A percentile compares a stretch with the other conserved stretches of the same genome.
Conservation (phyloP, 2,797 vertebrate genomes). For the Intellagama lesueurii region DNA sequence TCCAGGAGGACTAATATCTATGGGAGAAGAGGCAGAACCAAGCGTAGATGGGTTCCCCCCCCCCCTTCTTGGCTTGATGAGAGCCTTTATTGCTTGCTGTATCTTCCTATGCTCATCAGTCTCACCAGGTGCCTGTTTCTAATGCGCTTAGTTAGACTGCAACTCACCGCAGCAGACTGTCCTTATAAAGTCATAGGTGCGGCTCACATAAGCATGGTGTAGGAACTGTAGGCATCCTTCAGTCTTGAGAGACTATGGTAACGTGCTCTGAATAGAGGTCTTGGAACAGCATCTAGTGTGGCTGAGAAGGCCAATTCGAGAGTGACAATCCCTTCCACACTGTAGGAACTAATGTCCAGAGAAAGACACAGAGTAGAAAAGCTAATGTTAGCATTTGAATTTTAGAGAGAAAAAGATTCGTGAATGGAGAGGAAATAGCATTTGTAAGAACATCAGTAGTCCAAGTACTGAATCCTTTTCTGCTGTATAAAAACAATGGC, state of each 20-base stretch:
- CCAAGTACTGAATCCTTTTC: neutral
- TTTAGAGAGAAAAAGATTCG: neutral
- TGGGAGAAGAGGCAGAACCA: too few species aligned
- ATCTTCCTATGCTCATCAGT: neutral
- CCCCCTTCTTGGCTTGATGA: neutral
- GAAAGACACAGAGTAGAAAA: neutral
- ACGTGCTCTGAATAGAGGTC: too few species aligned
- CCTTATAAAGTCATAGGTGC: slow-evolving; percentile 7
- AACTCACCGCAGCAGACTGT: neutral
- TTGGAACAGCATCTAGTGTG: too few species aligned
- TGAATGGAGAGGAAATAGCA: neutral
- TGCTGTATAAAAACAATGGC: neutral
- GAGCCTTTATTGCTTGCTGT: neutral
- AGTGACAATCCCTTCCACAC: too few species aligned
- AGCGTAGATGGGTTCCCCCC: too few species aligned
- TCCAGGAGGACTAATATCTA: neutral
- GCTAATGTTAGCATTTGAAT: neutral
- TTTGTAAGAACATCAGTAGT: neutral
- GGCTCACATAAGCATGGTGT: slow-evolving; percentile 18
- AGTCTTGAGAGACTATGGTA: too few species aligned
- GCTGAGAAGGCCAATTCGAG: too few species aligned
- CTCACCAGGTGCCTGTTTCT: neutral
- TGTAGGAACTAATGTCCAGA: neutral
- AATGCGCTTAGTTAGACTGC: neutral
- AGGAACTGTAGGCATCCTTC: too few species aligned